Evolutionary conservation across 2,888 invertebrate species (phyloP).

Genomic region (Polyommatus icarus): DNA sequence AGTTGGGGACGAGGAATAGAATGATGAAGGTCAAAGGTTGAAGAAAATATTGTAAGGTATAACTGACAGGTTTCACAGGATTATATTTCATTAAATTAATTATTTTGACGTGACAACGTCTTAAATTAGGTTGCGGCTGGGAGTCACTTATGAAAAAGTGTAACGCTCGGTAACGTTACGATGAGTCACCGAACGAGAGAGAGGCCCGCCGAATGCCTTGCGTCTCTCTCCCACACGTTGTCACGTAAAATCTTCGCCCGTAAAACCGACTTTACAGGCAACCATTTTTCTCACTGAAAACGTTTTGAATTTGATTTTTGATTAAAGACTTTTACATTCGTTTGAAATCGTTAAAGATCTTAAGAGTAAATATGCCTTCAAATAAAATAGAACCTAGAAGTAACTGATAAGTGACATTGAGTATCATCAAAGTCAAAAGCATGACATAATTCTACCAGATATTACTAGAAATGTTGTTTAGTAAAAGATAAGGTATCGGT

Average conservation of each 20-base stretch:
- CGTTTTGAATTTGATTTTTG: no score
- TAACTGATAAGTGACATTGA: neutral
- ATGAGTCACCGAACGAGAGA: no score
- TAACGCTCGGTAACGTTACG: no score
- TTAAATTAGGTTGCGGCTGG: no score
- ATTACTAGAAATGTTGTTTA: neutral
- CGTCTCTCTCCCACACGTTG: no score
- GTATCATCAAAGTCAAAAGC: neutral
- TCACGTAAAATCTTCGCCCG: no score
- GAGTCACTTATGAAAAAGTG: no score
- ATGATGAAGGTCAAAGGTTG: neutral
- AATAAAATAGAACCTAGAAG: neutral
- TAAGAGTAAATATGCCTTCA: neutral
- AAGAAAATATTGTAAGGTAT: neutral
- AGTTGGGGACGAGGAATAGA: neutral
- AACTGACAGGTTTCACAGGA: no score
- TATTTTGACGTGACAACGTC: no score
- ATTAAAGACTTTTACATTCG: neutral
- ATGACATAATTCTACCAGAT: neutral
- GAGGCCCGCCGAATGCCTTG: no score
- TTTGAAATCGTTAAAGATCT: neutral
- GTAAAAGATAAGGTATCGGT: neutral
- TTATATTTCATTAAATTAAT: neutral
- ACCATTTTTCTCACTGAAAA: neutral
- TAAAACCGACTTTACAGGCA: no score